phyloP scores from a whole-genome alignment of 2,888 invertebrate genomes.

The Campoplex nolae region DNA sequence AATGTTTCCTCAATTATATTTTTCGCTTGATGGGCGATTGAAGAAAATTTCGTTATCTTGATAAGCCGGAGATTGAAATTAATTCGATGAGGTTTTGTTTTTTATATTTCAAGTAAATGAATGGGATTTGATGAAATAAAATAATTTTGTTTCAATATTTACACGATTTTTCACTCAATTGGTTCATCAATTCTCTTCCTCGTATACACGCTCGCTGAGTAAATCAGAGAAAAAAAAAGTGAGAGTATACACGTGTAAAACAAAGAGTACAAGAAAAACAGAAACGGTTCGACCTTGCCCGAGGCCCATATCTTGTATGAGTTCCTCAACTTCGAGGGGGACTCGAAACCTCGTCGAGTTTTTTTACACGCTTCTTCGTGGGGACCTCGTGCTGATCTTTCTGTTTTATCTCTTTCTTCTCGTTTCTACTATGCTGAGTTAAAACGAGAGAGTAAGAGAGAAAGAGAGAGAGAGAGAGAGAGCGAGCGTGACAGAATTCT shows the following conservation, averaged over 20 bases:
- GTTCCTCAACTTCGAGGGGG: conserved; percentile 45
- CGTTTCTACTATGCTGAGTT: conserved; percentile 19
- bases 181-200: background rate
- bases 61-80: background rate
- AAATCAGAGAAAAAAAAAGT: conserved; percentile 7
- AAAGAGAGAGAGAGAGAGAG: conserved; percentile 32
- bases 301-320: conserved; percentile 29
- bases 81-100: background rate
- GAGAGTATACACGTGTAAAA: conserved; percentile 33
- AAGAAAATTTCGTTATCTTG: background rate
- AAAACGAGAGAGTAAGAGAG: conserved; percentile 14
- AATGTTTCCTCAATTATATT: background rate
- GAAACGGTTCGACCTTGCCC: conserved; percentile 56
- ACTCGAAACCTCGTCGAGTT: conserved; percentile 32
- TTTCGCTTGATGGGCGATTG: background rate
- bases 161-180: background rate
- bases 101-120: background rate
- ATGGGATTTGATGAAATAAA: background rate
- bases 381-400: conserved; percentile 41
- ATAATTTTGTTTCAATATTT: background rate
- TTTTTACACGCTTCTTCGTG: conserved; percentile 26
- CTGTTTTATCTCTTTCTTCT: background rate
- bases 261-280: conserved; percentile 3
- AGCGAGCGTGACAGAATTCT: conserved; percentile 53
- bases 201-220: background rate